A percentile compares a stretch with the other conserved stretches of the same genome.
These are phyloP conservation scores for Brachionus rotundiformis DNA, from an alignment of 1,140 invertebrate species.

Conservation along the genomic window DNA sequence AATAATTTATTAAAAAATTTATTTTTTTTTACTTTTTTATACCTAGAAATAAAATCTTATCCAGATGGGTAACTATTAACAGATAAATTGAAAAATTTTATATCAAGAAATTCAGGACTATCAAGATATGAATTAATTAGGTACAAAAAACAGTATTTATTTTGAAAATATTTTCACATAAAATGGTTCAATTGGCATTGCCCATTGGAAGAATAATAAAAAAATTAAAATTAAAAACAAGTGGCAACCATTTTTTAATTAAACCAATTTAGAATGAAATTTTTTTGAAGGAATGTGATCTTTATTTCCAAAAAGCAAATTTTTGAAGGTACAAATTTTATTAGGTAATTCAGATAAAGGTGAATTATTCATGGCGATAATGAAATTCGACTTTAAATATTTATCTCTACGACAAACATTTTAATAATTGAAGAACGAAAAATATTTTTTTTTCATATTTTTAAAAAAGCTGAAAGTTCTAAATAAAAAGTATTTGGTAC, in stretches of 20 bases:
- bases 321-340: background rate
- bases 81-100: background rate
- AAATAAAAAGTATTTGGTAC: no score
- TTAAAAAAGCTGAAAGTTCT: no score
- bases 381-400: background rate
- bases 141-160: no score
- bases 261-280: no score
- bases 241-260: no score
- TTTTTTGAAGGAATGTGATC: background rate
- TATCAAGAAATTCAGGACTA: background rate
- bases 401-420: background rate
- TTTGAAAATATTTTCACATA: no score
- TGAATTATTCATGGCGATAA: constrained; percentile 17
- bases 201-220: no score
- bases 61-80: background rate
- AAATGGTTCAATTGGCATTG: no score
- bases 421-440: background rate
- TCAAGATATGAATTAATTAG: no score
- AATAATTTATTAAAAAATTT: constrained; percentile 17
- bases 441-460: background rate
- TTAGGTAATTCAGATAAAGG: background rate
- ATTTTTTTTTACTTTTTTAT: background rate
- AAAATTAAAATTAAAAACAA: no score
- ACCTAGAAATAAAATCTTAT: background rate
- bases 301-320: background rate